These are phyloP conservation scores for Habrosyne pyritoides DNA, from an alignment of 2,888 invertebrate genomes.

Conservation along the genomic window DNA sequence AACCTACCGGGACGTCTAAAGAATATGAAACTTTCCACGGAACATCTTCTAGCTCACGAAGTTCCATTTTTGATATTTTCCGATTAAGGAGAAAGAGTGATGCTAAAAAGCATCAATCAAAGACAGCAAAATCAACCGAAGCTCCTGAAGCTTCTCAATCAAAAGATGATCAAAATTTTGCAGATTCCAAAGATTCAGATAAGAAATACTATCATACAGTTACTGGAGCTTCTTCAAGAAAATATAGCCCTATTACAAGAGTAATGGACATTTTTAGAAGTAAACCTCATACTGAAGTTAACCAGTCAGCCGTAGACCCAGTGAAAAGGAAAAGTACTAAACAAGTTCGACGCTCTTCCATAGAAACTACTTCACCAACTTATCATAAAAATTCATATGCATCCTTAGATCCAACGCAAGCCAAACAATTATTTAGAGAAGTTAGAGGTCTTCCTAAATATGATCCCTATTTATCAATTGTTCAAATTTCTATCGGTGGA, in stretches of 20 bases:
- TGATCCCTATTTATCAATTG: slow-evolving; percentile 78
- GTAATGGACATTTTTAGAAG: slow-evolving; percentile 79
- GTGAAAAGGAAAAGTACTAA: slow-evolving; percentile 69
- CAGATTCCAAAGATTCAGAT: slow-evolving; percentile 70
- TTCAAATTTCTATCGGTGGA: slow-evolving; percentile 78
- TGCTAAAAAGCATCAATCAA: slow-evolving; percentile 68
- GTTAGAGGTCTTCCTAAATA: slow-evolving; percentile 76
- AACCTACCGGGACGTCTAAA: slow-evolving; percentile 53
- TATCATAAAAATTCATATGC: slow-evolving; percentile 80
- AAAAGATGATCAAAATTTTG: slow-evolving; percentile 56
- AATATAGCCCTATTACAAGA: slow-evolving; percentile 77
- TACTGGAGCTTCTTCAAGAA: slow-evolving; percentile 75
- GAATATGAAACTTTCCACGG: slow-evolving; percentile 81
- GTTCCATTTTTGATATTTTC: slow-evolving; percentile 80
- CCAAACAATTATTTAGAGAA: slow-evolving; percentile 77
- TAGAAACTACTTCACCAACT: slow-evolving; percentile 77
- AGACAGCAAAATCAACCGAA: slow-evolving; percentile 60
- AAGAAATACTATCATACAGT: slow-evolving; percentile 81
- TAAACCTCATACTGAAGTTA: slow-evolving; percentile 66
- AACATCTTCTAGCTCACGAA: slow-evolving; percentile 77
- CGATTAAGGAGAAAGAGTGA: slow-evolving; percentile 78
- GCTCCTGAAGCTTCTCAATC: slow-evolving; percentile 51
- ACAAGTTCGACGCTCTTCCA: slow-evolving; percentile 69
- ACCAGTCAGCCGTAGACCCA: slow-evolving; percentile 54
- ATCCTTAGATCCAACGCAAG: slow-evolving; percentile 74